Percentiles rank a stretch among this genome's conserved stretches.
These are phyloP conservation scores for Cephalopachus bancanus DNA, from an alignment of 2,797 vertebrate species.

Conservation along the genomic window DNA sequence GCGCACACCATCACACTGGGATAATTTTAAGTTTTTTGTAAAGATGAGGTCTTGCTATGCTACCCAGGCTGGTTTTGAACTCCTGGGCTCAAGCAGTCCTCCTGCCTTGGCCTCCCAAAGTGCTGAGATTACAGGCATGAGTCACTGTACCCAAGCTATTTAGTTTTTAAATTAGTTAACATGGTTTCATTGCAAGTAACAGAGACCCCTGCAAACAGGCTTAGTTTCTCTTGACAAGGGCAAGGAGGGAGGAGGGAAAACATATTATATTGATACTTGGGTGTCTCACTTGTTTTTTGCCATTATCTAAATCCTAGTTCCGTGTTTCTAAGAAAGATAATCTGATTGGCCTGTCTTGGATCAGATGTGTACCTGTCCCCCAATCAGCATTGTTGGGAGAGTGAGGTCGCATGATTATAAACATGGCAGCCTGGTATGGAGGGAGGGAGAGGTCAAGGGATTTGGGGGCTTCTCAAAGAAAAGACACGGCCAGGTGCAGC, in stretches of 20 bases:
- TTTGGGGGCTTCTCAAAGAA: background rate
- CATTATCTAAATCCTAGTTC: background rate
- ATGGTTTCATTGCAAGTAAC: background rate
- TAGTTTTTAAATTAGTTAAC: background rate
- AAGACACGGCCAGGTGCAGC: fast-evolving
- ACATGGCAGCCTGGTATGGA: background rate
- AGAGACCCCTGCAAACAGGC: background rate
- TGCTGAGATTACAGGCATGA: no score
- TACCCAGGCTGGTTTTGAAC: no score
- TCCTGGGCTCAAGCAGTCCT: no score
- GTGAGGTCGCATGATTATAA: background rate
- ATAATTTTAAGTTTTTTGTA: no score
- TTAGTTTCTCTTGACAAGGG: background rate
- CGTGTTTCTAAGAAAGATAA: background rate
- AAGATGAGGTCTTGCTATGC: no score
- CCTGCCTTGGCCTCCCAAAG: no score
- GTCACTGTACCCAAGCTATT: no score
- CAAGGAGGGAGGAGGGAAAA: background rate
- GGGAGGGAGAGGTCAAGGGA: background rate
- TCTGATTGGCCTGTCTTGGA: background rate
- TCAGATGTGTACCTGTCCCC: background rate
- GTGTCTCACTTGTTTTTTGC: background rate
- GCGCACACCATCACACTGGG: no score
- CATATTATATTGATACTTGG: background rate
- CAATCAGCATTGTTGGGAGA: background rate